These are phyloP conservation scores for Palythoa grandiflora DNA, from an alignment of 92 coral and sea anemone species.

Conservation along the genomic window DNA sequence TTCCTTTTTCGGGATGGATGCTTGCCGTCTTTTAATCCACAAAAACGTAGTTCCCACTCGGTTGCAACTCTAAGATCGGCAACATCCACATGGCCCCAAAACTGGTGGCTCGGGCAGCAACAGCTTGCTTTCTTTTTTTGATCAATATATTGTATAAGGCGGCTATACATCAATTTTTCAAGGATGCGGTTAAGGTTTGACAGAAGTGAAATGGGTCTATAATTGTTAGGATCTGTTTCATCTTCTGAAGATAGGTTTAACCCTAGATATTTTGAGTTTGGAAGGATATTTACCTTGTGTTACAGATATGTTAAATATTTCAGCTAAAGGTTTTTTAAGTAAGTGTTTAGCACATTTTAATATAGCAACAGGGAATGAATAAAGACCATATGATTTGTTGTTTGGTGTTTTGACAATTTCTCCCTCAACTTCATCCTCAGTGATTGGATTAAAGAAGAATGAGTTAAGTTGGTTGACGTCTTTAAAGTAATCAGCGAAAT, in stretches of 20 bases:
- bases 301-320: conserved; percentile 48
- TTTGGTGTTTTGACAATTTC: conserved; percentile 6
- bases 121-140: conserved; percentile 39
- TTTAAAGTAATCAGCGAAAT: conserved; percentile 2
- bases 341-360: conserved; percentile 39
- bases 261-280: conserved; percentile 17
- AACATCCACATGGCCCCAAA: conserved; percentile 18
- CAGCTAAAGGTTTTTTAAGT: conserved; percentile 41
- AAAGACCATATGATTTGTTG: conserved; percentile 32
- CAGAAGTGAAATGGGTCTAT: too few relatives aligned
- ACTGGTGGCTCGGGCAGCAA: conserved; percentile 15
- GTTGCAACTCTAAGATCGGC: neutral
- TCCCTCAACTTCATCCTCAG: conserved; percentile 17
- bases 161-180: too few relatives aligned
- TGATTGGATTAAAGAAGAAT: conserved; percentile 15
- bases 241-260: too few relatives aligned
- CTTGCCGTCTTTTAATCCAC: conserved; percentile 46
- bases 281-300: conserved; percentile 36
- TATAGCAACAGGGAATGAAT: conserved; percentile 35
- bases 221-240: too few relatives aligned
- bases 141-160: too few relatives aligned
- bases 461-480: conserved; percentile 13
- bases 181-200: too few relatives aligned
- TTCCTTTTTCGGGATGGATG: conserved; percentile 46
- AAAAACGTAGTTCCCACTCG: conserved; percentile 21